Evolutionary conservation across 2,888 invertebrate genomes (phyloP), one percentile per base, ranked within the genome.

Genomic region (Idaea aversata): DNA sequence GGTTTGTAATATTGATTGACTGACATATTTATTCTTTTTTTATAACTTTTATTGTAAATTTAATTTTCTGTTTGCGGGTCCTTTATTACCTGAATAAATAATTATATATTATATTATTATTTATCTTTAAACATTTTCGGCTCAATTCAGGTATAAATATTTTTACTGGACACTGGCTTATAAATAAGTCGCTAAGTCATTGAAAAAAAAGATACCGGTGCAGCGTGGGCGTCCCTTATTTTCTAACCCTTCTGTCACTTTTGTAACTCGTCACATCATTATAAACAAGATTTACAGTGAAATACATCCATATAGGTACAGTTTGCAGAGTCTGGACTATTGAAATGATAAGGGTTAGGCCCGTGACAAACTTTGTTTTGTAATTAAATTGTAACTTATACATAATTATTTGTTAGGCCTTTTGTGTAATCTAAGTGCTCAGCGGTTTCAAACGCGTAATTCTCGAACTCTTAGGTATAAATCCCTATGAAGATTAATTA

Each of bases 311-410:
- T 7, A 47, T 6, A 47, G 47, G 47, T 47, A 47, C 47, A 1
- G 5, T 47, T 47, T 7, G 47, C 47, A 47, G 7, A 47, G 47
- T 47, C 13, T 34, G 34, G 25, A 59, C 59, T 59, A 59, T 59
- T 59, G 34, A 59, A 63, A 57, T 70, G 70, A 70, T 68, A 68
- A 70, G 70, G 70, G 70, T 67, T 59, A 15, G 15, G 59, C 59
- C 59, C 34, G 64, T 64, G 66, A 63, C 65, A 63, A 70, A 72
- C 67, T 71, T 69, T 71, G 66, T 67, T 70, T 70, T 67, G 68
- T 72, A 74, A 74, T 74, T 71, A 74, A 72, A 71, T 68, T 67
- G 68, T 67, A 66, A 63, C 70, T 66, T 68, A 69, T 63, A 67
- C 47, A 5, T 10, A 47, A 47, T 47, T 0, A 47, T 47, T 47